Evolutionary conservation across 2,113 vertebrate genomes (phyloP).

Genomic region (Phrynosoma platyrhinos): DNA sequence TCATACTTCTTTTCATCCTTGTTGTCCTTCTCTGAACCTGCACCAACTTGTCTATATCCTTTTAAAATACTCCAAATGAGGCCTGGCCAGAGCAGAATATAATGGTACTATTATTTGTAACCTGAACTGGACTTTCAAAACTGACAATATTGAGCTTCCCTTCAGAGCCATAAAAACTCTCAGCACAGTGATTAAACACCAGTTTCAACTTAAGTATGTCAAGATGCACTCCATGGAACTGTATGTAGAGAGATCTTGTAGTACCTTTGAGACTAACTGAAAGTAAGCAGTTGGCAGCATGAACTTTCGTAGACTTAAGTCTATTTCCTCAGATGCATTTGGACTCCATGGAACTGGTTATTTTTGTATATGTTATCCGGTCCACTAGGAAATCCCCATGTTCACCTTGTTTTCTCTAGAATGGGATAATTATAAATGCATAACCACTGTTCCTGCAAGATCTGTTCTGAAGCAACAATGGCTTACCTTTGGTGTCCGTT

Average conservation of each 20-base stretch:
- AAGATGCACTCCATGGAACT: background rate
- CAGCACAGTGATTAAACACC: background rate
- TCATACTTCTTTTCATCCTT: too few species aligned
- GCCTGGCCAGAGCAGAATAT: too few species aligned
- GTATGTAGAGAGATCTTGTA: too few species aligned
- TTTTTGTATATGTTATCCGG: background rate
- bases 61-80: too few species aligned
- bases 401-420: background rate
- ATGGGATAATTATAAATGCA: background rate
- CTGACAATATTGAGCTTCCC: background rate
- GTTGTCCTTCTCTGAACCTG: too few species aligned
- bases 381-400: background rate
- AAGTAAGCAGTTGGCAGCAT: too few species aligned
- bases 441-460: background rate
- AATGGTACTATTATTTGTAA: background rate
- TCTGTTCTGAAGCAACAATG: background rate
- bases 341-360: background rate
- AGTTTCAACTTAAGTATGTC: background rate
- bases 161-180: background rate
- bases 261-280: too few species aligned
- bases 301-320: too few species aligned
- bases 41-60: too few species aligned
- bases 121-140: background rate
- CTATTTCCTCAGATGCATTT: too few species aligned
- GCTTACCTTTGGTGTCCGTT: conserved; percentile 92